phyloP scores from a whole-genome alignment of 1,140 invertebrate species.

The Drosophila yakuba region DNA sequence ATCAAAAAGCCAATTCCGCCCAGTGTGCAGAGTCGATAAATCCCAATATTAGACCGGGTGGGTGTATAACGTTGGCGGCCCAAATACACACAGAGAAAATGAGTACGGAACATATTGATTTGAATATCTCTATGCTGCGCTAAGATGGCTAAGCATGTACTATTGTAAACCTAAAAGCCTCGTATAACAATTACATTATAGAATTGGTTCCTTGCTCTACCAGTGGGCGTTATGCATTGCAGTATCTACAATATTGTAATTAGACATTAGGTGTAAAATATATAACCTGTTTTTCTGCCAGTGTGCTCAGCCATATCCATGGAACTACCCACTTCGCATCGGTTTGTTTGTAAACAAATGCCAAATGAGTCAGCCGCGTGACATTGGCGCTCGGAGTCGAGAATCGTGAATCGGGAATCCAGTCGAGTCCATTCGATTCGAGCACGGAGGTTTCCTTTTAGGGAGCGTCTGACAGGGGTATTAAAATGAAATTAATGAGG shows the following conservation, averaged over 20 bases:
- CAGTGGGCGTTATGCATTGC: too few relatives aligned
- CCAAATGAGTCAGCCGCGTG: slow-evolving; percentile 62
- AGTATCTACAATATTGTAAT: too few relatives aligned
- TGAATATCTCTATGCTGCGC: too few relatives aligned
- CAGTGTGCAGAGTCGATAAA: slow-evolving; percentile 7
- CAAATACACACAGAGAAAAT: slow-evolving; percentile 10
- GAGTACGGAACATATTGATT: not conserved
- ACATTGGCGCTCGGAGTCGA: slow-evolving; percentile 26
- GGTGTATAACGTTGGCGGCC: slow-evolving; percentile 33
- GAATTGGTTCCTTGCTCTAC: too few relatives aligned
- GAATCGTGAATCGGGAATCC: slow-evolving; percentile 12
- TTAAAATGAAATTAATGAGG: slow-evolving; percentile 21
- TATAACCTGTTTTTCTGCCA: not conserved
- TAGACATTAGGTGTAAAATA: too few relatives aligned
- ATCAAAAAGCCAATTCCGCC: not conserved
- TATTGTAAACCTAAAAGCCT: too few relatives aligned
- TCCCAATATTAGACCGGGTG: slow-evolving; percentile 28
- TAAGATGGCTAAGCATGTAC: too few relatives aligned
- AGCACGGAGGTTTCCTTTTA: slow-evolving; percentile 35
- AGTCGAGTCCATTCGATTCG: slow-evolving; percentile 2
- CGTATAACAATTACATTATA: too few relatives aligned
- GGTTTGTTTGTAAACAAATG: slow-evolving; percentile 78
- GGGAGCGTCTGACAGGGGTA: slow-evolving; percentile 16
- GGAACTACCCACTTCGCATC: slow-evolving; percentile 20
- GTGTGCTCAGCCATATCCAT: slow-evolving; percentile 3